phyloP scores from a whole-genome alignment of 2,888 invertebrate genomes.

The Conus canariensis region DNA sequence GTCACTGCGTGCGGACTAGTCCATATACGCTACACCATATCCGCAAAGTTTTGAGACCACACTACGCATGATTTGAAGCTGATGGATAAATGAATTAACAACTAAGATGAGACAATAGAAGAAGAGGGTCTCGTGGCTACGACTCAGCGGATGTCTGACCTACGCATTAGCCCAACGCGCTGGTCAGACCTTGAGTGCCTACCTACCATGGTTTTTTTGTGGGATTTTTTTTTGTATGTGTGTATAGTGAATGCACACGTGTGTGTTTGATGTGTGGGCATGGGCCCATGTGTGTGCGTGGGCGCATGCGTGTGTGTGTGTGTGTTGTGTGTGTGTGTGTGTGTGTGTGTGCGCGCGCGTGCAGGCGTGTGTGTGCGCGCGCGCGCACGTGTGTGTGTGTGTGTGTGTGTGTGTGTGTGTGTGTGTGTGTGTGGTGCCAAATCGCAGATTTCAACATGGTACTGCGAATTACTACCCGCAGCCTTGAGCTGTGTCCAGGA shows the following conservation, averaged over 20 bases:
- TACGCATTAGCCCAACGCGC: not conserved
- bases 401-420: slow-evolving; percentile 18
- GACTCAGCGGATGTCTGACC: too few species aligned
- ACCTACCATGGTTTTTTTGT: too few species aligned
- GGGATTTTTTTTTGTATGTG: too few species aligned
- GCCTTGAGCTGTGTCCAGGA: too few species aligned
- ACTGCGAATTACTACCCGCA: too few species aligned
- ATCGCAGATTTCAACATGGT: too few species aligned
- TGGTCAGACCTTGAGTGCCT: not conserved
- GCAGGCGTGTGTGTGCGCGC: too few species aligned
- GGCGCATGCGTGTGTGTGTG: not conserved
- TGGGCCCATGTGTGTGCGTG: too few species aligned
- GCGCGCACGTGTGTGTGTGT: not conserved
- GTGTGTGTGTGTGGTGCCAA: not conserved
- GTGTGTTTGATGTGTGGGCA: not conserved
- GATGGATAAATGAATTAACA: not conserved
- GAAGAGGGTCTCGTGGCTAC: not conserved
- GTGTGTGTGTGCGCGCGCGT: not conserved
- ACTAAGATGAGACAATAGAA: not conserved
- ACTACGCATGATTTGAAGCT: not conserved
- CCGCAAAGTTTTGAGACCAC: too few species aligned
- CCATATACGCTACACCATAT: too few species aligned
- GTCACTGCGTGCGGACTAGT: too few species aligned
- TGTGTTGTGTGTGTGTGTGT: not conserved
- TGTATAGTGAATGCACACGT: not conserved